phyloP scores from a whole-genome alignment of 2,888 invertebrate species.

The Brenthis hecate region DNA sequence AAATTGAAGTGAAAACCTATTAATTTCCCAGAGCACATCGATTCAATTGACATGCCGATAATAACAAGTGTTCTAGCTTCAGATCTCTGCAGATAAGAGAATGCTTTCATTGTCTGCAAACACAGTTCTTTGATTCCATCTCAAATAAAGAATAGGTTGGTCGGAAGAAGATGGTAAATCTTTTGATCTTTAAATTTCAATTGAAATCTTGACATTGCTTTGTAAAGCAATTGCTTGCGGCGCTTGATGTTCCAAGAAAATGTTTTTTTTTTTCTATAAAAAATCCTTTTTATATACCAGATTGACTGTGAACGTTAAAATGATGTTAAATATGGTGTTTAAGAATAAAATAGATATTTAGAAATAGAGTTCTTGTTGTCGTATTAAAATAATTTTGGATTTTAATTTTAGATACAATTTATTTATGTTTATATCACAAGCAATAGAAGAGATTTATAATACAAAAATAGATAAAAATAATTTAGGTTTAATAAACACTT shows the following conservation, averaged over 20 bases:
- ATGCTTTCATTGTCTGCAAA: slow-evolving; percentile 36
- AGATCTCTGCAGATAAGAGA: slow-evolving; percentile 22
- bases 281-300: slow-evolving; percentile 19
- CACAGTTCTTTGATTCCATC: slow-evolving; percentile 35
- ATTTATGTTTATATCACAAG: too few relatives aligned
- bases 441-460: too few relatives aligned
- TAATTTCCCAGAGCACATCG: slow-evolving; percentile 2
- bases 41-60: slow-evolving; percentile 21
- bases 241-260: slow-evolving; percentile 21
- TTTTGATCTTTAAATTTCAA: slow-evolving; percentile 42
- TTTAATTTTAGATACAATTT: too few relatives aligned
- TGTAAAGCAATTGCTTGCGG: slow-evolving; percentile 31
- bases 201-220: slow-evolving; percentile 41
- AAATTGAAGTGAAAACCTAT: slow-evolving; percentile 4
- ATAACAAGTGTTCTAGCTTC: slow-evolving; percentile 22
- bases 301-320: neutral
- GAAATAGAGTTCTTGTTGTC: neutral
- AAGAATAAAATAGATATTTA: neutral
- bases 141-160: slow-evolving; percentile 38
- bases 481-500: too few relatives aligned
- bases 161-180: slow-evolving; percentile 41
- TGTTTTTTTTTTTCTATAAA: slow-evolving; percentile 7
- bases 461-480: too few relatives aligned
- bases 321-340: neutral
- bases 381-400: neutral